Evolutionary conservation across 1,140 invertebrate genomes (phyloP).

Genomic region (Bombus picipes): DNA sequence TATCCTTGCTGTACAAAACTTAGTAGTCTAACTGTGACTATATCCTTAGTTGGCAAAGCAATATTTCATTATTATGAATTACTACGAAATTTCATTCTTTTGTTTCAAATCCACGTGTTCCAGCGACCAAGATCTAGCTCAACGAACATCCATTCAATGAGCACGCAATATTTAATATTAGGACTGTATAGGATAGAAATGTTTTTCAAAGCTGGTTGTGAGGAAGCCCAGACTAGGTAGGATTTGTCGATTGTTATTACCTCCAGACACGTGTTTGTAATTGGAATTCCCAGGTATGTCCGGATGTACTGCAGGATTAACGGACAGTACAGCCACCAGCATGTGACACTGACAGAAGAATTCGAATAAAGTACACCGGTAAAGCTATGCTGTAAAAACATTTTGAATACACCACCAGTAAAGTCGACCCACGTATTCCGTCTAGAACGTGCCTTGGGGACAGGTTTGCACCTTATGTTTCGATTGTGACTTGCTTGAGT

Average conservation of each 20-base stretch:
- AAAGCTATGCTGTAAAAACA: conserved; percentile 34
- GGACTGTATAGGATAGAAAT: background rate
- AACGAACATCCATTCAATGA: too few species aligned
- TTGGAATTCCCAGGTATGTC: conserved; percentile 47
- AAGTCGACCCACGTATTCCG: conserved; percentile 42
- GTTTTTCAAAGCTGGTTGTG: background rate
- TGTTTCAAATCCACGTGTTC: accelerated
- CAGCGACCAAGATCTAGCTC: too few species aligned
- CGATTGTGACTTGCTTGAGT: conserved; percentile 41
- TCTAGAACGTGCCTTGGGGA: conserved; percentile 31
- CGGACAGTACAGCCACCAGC: conserved; percentile 59
- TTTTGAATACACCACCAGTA: conserved; percentile 64
- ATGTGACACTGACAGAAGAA: background rate
- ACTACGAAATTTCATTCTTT: too few species aligned
- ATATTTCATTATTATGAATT: too few species aligned
- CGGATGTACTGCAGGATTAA: conserved; percentile 29
- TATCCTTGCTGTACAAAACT: too few species aligned
- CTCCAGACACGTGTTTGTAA: background rate
- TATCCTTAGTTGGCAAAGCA: too few species aligned
- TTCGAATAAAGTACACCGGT: conserved; percentile 47
- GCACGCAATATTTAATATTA: accelerated
- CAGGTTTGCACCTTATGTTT: conserved; percentile 42
- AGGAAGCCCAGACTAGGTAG: background rate
- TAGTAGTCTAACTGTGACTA: too few species aligned
- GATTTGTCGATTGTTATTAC: background rate